Evolutionary conservation across 1,140 invertebrate genomes (phyloP), one percentile per base, ranked within the genome.

Genomic region (Aricia agestis): DNA sequence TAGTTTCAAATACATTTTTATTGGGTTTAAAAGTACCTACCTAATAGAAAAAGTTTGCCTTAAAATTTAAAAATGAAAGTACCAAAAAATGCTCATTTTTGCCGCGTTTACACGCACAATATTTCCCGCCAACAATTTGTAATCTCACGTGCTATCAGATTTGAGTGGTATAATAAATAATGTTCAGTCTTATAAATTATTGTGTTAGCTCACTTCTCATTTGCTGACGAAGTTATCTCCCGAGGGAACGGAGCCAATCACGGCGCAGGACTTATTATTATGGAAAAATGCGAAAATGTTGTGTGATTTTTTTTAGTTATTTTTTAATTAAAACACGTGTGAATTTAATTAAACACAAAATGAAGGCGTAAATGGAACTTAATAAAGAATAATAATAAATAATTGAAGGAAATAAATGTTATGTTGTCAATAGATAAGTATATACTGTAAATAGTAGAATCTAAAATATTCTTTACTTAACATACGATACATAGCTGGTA

Each of bases 151-250:
- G 45, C 45, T 15, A 52, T 52, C 45, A 52, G 10, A 52, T 9
- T 15, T 15, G 45, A 15, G 45, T 52, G 72, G 74, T 76, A 82
- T 83, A 87, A 90, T 90, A 90, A 88, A 90, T 90, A 87, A 86
- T 81, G 81, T 78, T 78, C 82, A 83, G 36, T 83, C 85, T 90
- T 87, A 88, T 90, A 88, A 90, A 90, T 90, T 88, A 90, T 87
- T 76, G 83, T 83, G 85, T 84, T 84, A 82, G 86, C 86, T 88
- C 83, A 84, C 85, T 84, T 79, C 85, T 90, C 87, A 90, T 90
- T 90, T 90, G 87, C 86, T 88, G 86, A 86, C 85, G 87, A 90
- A 90, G 82, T 90, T 88, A 67, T 68, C 67, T 69, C 80, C 86
- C 86, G 78, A 31, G 84, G 83, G 85, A 68, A 68, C 79, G 45